A percentile compares a stretch with the other conserved stretches of the same genome.
These are phyloP conservation scores for Cyprinodon brontotheroides DNA, from an alignment of 2,113 vertebrate species.

Conservation along the genomic window DNA sequence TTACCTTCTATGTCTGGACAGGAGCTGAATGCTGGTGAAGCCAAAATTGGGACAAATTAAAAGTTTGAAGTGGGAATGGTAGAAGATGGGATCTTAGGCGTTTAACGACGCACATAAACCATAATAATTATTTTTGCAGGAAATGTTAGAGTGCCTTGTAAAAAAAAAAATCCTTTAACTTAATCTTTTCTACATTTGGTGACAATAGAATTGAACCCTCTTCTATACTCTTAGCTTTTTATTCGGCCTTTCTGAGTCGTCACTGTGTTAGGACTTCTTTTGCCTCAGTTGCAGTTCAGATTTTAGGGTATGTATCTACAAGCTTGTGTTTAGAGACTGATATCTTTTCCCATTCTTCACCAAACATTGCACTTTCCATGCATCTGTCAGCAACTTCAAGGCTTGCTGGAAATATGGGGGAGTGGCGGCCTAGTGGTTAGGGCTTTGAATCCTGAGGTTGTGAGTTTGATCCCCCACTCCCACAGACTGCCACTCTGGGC, in stretches of 20 bases:
- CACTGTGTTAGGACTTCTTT: background rate
- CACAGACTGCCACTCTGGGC: too few relatives aligned
- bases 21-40: background rate
- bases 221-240: too few relatives aligned
- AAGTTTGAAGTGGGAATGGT: too few relatives aligned
- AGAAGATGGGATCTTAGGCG: too few relatives aligned
- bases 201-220: background rate
- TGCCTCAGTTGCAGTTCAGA: background rate
- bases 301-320: background rate
- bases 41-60: too few relatives aligned
- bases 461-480: too few relatives aligned
- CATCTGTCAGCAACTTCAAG: background rate
- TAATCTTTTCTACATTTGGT: background rate
- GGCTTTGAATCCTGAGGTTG: too few relatives aligned
- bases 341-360: background rate
- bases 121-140: too few relatives aligned
- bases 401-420: background rate
- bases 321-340: background rate
- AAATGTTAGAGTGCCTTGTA: too few relatives aligned
- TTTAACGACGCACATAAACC: too few relatives aligned
- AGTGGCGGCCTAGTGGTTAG: too few relatives aligned
- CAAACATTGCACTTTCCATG: too few relatives aligned
- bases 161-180: background rate
- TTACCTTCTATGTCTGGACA: background rate
- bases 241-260: background rate